Base-by-base conservation (phyloP, 2,797 vertebrate species). In the Gymnodraco acuticeps region DNA sequence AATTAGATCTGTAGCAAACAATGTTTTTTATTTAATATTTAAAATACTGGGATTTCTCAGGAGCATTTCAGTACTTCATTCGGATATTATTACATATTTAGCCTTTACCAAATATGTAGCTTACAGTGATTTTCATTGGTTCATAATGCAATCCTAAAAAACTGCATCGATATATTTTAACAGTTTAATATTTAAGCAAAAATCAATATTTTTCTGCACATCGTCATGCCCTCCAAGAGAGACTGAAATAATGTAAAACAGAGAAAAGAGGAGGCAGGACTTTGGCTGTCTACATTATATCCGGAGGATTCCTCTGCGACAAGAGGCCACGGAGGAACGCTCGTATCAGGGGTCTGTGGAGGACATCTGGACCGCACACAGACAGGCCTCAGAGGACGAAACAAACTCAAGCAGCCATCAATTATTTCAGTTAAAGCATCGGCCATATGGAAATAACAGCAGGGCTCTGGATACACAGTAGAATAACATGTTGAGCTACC, bases 331-430 rank as follows among this genome's bases (percentile, higher is more conserved):
- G 9, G 54, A 73, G 71, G 61, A 71, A 51, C 43, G 58, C 50
- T 48, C n/a, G 48, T 70, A 77, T 78, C 60, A 46, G 54, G 54
- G 31, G 46, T 78, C 59, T 66, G 75, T 20, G 43, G 54, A 72
- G 7, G 52, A n/a, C 63, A 59, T 75, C 60, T 75, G 82, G 81
- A 70, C 71, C 63, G 75, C 61, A 19, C 43, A 43, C 48, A 73
- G 73, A 77, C 64, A 45, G 50, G 42, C 14, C 5, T 73, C 74
- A 31, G 67, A 59, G 67, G 27, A 51, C 20, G 62, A 47, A 53
- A 63, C 33, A 76, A 69, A 83, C 45, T 73, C 69, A 73, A 55
- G 55, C 56, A 73, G 69, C 69, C 74, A 59, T 73, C 64, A 58
- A 5, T 73, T 59, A 56, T 56, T 55, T 61, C 75, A 64, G 58